Conservation (phyloP, 2,797 vertebrate species). For the Enteromius unitaeniatus region DNA sequence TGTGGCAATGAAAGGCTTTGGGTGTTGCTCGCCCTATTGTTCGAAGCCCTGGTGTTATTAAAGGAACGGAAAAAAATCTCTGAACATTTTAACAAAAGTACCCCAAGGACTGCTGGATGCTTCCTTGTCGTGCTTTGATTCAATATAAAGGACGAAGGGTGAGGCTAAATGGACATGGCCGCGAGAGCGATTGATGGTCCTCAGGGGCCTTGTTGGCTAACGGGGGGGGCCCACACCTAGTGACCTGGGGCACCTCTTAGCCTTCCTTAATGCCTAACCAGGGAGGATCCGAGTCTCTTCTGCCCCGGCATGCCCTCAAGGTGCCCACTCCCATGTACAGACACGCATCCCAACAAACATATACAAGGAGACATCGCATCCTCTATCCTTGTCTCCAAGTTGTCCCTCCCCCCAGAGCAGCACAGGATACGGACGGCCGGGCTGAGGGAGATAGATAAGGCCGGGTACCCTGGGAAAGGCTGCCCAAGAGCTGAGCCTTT, state of each 20-base stretch:
- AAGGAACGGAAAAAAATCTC: constrained; percentile 81
- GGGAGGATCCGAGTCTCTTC: constrained; percentile 61
- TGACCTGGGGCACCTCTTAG: constrained; percentile 68
- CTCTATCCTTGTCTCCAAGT: constrained; percentile 56
- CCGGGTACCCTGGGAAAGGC: constrained; percentile 83
- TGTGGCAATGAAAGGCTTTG: constrained; percentile 75
- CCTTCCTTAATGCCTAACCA: constrained; percentile 56
- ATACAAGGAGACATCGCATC: constrained; percentile 52
- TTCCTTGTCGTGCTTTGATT: constrained; percentile 86
- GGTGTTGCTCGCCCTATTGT: constrained; percentile 79
- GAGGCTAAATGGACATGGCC: constrained; percentile 76
- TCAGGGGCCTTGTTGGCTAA: constrained; percentile 75
- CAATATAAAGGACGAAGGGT: constrained; percentile 78
- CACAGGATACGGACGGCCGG: constrained; percentile 83
- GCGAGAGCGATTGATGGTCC: constrained; percentile 78
- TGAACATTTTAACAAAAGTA: constrained; percentile 83
- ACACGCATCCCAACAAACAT: constrained; percentile 48
- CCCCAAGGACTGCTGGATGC: constrained; percentile 83
- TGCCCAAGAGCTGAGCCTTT: constrained; percentile 78
- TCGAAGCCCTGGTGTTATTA: constrained; percentile 76
- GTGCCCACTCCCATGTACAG: constrained; percentile 41
- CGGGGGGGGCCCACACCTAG: constrained; percentile 72
- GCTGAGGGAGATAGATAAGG: constrained; percentile 82
- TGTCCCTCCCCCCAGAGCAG: constrained; percentile 70
- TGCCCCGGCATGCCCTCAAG: constrained; percentile 56